Percentiles rank a stretch among this genome's conserved stretches.
phyloP scores from a whole-genome alignment of 2,113 vertebrate genomes.

The Parus major region DNA sequence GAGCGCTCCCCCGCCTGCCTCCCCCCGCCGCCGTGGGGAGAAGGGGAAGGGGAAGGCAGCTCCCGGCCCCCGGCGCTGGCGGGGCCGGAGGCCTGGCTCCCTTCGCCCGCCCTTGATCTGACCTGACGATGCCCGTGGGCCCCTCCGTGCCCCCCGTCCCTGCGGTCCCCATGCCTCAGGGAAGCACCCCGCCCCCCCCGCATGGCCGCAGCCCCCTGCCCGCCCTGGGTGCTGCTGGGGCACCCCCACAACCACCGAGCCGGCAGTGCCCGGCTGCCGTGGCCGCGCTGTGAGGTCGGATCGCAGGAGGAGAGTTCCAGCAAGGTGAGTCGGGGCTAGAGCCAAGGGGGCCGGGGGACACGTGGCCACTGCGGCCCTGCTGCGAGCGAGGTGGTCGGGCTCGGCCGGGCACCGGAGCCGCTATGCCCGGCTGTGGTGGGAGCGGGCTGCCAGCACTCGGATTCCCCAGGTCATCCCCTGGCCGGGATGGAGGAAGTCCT shows the following conservation, averaged over 20 bases:
- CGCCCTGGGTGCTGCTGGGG: background rate
- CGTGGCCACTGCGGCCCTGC: background rate
- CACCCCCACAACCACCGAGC: background rate
- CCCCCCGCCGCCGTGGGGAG: slow-evolving; percentile 35
- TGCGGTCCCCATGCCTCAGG: background rate
- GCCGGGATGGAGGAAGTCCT: background rate
- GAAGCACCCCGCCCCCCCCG: background rate
- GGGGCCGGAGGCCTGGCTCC: slow-evolving; percentile 29
- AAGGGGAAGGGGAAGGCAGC: slow-evolving; percentile 50
- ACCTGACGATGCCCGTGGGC: background rate
- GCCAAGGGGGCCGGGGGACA: background rate
- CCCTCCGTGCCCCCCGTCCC: background rate
- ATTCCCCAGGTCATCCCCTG: background rate
- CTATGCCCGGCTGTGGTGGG: background rate
- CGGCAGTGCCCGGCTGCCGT: background rate
- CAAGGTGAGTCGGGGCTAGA: slow-evolving; percentile 26
- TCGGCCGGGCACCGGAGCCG: background rate
- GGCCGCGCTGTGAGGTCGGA: slow-evolving; percentile 8
- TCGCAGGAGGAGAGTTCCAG: background rate
- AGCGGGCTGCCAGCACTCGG: background rate
- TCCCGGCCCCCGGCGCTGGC: slow-evolving; percentile 26
- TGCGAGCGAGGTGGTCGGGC: background rate
- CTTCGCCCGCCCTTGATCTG: background rate
- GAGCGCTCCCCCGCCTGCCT: slow-evolving; percentile 42
- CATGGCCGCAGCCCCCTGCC: slow-evolving; percentile 31